phyloP scores from a whole-genome alignment of 2,797 vertebrate genomes.

The Peromyscus melanophrys region DNA sequence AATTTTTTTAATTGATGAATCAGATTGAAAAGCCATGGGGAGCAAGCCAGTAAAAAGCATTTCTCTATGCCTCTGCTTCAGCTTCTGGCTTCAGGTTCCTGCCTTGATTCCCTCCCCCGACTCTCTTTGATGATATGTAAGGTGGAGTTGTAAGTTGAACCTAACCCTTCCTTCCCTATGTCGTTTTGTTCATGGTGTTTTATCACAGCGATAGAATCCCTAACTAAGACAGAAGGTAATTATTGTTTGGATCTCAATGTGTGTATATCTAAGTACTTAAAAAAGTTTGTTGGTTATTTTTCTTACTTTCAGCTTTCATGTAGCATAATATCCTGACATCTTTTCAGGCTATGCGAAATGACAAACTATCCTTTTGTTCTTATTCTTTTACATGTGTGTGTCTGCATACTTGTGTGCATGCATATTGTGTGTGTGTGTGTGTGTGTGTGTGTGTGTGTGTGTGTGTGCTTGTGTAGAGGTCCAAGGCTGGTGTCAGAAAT shows the following conservation, averaged over 20 bases:
- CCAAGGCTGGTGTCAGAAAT: neutral
- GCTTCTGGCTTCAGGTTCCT: neutral
- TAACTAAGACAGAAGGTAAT: neutral
- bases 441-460: neutral
- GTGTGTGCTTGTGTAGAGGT: neutral
- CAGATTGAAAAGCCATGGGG: neutral
- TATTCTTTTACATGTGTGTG: neutral
- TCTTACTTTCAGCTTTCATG: neutral
- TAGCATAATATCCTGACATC: neutral
- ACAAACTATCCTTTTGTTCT: neutral
- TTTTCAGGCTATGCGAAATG: neutral
- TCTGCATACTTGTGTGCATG: neutral
- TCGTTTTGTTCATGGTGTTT: neutral
- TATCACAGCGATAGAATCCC: neutral
- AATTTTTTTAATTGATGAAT: neutral
- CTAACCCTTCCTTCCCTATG: too few species aligned
- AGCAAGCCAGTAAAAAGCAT: neutral
- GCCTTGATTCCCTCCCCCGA: neutral
- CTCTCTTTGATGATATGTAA: neutral
- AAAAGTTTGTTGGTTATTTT: neutral
- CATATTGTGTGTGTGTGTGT: neutral
- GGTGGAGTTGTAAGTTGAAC: neutral
- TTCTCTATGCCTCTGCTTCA: neutral
- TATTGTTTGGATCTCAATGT: neutral
- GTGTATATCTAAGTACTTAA: too few species aligned